These are phyloP conservation scores for Gibbula magus DNA, from an alignment of 2,888 invertebrate genomes.

Conservation along the genomic window DNA sequence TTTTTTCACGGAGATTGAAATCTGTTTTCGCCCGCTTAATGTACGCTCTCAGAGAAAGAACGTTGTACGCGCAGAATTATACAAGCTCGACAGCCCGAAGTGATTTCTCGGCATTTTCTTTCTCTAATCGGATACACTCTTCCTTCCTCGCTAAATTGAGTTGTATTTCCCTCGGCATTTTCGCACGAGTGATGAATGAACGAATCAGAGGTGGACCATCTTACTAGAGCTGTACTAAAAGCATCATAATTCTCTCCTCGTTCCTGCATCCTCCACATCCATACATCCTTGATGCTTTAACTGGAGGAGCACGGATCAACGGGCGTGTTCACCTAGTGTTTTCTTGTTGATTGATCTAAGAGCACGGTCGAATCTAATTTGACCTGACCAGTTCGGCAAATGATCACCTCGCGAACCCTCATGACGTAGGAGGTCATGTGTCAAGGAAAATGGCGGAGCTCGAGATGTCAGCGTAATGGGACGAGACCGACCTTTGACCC, in stretches of 20 bases:
- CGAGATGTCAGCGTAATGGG: not conserved
- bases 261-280: not conserved
- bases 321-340: not conserved
- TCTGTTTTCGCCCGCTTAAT: too few species aligned
- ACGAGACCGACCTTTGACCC: too few species aligned
- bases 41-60: too few species aligned
- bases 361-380: slow-evolving; percentile 7
- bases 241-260: slow-evolving; percentile 12
- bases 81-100: not conserved
- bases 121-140: not conserved
- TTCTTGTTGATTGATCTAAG: slow-evolving; percentile 21
- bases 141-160: not conserved
- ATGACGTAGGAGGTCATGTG: not conserved
- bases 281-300: not conserved
- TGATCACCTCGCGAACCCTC: not conserved
- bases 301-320: not conserved
- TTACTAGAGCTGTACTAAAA: slow-evolving; percentile 4
- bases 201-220: not conserved
- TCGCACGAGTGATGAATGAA: slow-evolving; percentile 11
- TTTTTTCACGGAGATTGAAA: too few species aligned
- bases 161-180: slow-evolving; percentile 15
- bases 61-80: not conserved
- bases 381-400: not conserved
- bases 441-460: not conserved
- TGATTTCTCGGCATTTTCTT: not conserved